Evolutionary conservation across 2,888 invertebrate genomes (phyloP), one percentile per base, ranked within the genome.

Genomic region (Machimus atricapillus): DNA sequence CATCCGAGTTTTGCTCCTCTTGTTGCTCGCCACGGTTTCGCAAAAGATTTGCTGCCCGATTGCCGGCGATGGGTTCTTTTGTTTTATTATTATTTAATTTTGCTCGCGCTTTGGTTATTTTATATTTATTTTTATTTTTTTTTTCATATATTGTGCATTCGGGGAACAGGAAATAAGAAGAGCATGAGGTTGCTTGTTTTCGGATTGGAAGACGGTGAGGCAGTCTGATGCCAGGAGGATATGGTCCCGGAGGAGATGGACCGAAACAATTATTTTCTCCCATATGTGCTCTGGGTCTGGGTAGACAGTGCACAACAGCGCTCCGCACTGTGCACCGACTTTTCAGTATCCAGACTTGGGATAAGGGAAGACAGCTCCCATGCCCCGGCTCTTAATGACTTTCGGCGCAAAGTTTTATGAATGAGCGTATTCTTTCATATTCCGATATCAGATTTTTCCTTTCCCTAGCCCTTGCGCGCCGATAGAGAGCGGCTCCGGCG

Each of bases 201-300:
- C 6, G 83, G 74, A 58, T 83, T 73, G 27, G 85, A 74, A 85
- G 85, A 82, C 58, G 82, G 82, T 82, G 82, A 73, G 46, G 74
- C 73, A 74, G 74, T 85, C 85, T 74, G 85, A 73, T 85, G 85
- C 85, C 85, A 74, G 31, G 74, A 73, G 85, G 74, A 82, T 82
- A 82, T 82, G 43, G 85, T 46, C 85, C 85, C 74, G 46, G n/a
- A 74, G 85, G 86, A 78, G 77, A 86, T 86, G 78, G 77, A 58
- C 86, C 86, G 77, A 86, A 77, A 86, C 86, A 86, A 86, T 86
- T 86, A 86, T 86, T 56, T 56, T 86, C 74, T 83, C 74, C 85
- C 74, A 74, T 73, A 83, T 85, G 74, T 85, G 43, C 14, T 16
- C 43, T 46, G 43, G 37, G 43, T 73, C 73, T 9, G 46, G 74